phyloP scores from a whole-genome alignment of 2,797 vertebrate species.

The Coracias cyanogaster region DNA sequence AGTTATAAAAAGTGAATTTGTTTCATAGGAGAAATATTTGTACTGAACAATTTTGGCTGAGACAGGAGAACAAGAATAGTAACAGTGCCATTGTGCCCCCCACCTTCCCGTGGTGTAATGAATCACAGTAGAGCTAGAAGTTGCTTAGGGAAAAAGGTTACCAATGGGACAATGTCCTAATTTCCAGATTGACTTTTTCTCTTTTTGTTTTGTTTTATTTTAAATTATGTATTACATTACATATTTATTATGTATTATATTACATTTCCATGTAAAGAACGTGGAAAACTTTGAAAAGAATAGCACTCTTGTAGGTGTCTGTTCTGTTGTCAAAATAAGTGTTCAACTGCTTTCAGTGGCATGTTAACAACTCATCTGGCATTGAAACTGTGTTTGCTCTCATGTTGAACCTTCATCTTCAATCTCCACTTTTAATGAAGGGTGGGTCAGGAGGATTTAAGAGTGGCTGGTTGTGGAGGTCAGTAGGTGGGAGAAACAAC shows the following conservation, averaged over 20 bases:
- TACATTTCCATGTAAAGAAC: constrained; percentile 7
- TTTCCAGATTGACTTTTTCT: neutral
- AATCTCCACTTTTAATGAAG: constrained; percentile 41
- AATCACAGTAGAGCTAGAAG: neutral
- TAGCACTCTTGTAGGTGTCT: constrained; percentile 11
- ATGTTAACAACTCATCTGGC: constrained; percentile 60
- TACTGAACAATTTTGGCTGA: neutral
- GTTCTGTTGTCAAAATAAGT: constrained; percentile 57
- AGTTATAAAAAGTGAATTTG: neutral
- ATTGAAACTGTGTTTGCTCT: constrained; percentile 8
- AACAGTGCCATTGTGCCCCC: neutral
- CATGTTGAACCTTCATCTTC: constrained; percentile 12
- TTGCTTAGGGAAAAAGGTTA: neutral
- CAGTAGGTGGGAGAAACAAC: constrained; percentile 54
- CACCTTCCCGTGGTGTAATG: neutral
- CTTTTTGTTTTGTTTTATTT: neutral
- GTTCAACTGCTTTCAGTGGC: constrained; percentile 53
- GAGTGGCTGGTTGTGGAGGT: constrained; percentile 50
- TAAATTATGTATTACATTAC: neutral
- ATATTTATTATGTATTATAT: neutral
- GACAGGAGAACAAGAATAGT: neutral
- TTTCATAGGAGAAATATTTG: neutral
- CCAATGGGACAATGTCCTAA: neutral
- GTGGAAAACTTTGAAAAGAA: constrained; percentile 30
- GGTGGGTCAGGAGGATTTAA: constrained; percentile 39